Percentiles rank a stretch among this genome's conserved stretches.
Conservation (phyloP, 2,888 invertebrate genomes). For the Leptopilina syphax region DNA sequence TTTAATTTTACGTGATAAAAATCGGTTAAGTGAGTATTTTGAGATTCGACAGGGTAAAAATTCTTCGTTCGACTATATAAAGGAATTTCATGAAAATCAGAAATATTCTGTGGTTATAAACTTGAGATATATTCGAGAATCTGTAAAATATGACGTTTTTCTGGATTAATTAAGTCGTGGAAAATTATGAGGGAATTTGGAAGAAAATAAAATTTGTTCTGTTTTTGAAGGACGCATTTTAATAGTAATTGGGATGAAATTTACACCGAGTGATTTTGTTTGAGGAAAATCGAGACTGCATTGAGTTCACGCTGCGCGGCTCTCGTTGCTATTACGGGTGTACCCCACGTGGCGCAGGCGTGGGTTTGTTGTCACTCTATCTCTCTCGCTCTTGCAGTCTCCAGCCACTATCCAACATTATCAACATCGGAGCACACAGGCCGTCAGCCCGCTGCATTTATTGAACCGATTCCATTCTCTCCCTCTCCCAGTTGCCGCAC, state of each 20-base stretch:
- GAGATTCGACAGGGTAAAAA: too few species aligned
- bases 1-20: too few species aligned
- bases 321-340: conserved; percentile 55
- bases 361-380: conserved; percentile 67
- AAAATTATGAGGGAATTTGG: too few species aligned
- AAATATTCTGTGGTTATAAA: too few species aligned
- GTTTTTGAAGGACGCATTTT: neutral
- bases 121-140: too few species aligned
- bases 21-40: too few species aligned
- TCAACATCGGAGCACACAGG: conserved; percentile 46
- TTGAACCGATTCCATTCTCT: conserved; percentile 62
- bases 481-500: conserved; percentile 10
- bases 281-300: neutral
- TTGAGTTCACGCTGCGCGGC: conserved; percentile 29
- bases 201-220: too few species aligned
- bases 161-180: too few species aligned
- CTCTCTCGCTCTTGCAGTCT: conserved; percentile 51
- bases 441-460: conserved; percentile 64
- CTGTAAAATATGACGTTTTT: too few species aligned
- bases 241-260: conserved; percentile 9
- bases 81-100: too few species aligned
- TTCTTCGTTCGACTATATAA: too few species aligned
- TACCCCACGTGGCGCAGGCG: conserved; percentile 68
- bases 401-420: conserved; percentile 22
- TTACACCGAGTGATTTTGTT: conserved; percentile 15